Evolutionary conservation across 2,797 vertebrate genomes (phyloP).

Genomic region (Aldrovandia affinis): DNA sequence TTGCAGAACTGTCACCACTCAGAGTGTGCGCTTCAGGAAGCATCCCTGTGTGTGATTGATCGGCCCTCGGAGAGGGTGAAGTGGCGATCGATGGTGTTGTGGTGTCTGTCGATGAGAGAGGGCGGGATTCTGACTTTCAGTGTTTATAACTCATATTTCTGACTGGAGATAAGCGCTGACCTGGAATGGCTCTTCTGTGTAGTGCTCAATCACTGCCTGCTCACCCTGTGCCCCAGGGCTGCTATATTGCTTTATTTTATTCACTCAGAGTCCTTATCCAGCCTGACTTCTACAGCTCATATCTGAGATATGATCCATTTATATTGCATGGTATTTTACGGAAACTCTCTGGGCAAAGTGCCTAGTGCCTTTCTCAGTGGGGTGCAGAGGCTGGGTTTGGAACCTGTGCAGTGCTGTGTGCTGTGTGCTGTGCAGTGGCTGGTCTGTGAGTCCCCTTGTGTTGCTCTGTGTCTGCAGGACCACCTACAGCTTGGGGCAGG

Average conservation of each 20-base stretch:
- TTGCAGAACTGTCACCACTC: not conserved
- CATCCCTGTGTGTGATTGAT: constrained; percentile 39
- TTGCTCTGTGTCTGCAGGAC: constrained; percentile 72
- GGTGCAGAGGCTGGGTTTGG: not conserved
- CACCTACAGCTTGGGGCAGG: constrained; percentile 96
- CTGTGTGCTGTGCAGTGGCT: not conserved
- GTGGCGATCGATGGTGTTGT: constrained; percentile 46
- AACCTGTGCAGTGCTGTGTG: not conserved
- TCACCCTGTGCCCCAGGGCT: not conserved
- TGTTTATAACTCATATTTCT: constrained; percentile 48
- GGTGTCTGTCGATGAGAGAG: constrained; percentile 47
- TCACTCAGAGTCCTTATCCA: not conserved
- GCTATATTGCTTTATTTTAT: not conserved
- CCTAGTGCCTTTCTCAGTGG: not conserved
- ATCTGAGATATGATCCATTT: not conserved
- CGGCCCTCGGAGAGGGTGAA: not conserved
- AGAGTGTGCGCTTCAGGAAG: not conserved
- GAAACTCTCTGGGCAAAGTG: not conserved
- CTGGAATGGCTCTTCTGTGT: constrained; percentile 41
- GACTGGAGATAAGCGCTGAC: constrained; percentile 49
- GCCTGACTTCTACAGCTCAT: not conserved
- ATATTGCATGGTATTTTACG: not conserved
- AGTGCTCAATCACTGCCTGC: not conserved
- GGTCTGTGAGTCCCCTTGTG: not conserved
- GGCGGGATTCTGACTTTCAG: constrained; percentile 21